Evolutionary conservation across 2,113 vertebrate species (phyloP).

Genomic region (Arvicanthis niloticus): DNA sequence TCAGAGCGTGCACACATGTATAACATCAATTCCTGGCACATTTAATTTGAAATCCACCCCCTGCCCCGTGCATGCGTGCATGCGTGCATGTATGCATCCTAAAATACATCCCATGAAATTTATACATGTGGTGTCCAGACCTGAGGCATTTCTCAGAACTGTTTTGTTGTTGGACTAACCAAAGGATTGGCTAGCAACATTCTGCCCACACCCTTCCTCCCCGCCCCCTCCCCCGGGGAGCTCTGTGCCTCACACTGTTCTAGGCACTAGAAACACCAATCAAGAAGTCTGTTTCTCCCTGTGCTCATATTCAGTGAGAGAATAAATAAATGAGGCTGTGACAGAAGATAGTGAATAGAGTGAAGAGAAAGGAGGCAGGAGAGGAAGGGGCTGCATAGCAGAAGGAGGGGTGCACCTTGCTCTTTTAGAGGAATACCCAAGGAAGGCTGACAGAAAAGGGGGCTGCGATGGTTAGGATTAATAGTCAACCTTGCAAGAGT

Average conservation of each 20-base stretch:
- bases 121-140: background rate
- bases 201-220: background rate
- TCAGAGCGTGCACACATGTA: background rate
- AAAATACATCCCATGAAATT: background rate
- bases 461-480: background rate
- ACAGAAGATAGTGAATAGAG: background rate
- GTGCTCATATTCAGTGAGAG: background rate
- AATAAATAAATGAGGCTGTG: background rate
- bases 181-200: background rate
- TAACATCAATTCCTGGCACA: background rate
- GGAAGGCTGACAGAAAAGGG: background rate
- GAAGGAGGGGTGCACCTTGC: rapidly evolving
- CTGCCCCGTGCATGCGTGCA: background rate
- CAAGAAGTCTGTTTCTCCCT: background rate
- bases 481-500: background rate
- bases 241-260: background rate
- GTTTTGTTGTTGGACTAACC: background rate
- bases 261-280: background rate
- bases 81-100: background rate
- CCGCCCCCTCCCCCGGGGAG: background rate
- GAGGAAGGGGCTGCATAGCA: too few relatives aligned
- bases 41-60: background rate
- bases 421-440: background rate
- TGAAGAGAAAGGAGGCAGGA: background rate
- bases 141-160: background rate